Evolutionary conservation across 2,888 invertebrate genomes (phyloP), one percentile per base, ranked within the genome.

Genomic region (Clepsis dumicolana): DNA sequence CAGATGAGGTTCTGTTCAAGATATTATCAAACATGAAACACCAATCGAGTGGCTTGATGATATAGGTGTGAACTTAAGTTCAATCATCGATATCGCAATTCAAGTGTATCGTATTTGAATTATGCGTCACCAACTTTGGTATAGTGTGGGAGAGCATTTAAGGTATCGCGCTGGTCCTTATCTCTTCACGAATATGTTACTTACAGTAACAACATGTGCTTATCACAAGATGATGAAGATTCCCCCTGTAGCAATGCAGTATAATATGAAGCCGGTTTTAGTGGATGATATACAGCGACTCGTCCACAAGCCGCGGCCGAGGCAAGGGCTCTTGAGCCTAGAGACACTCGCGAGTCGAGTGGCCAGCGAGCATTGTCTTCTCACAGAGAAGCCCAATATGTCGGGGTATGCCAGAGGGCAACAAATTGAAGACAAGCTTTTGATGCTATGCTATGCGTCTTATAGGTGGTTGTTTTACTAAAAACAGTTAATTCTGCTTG

Each of bases 361-460:
- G 72, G 29, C 59, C 64, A 64, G 70, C 70, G 73, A 73, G 73
- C 72, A 75, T 78, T 76, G 74, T 77, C 73, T 76, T 78, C 71
- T 74, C 74, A 71, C 69, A 16, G 48, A 56, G 54, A 60, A 69
- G 64, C 70, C 71, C 60, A 60, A 62, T 53, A 64, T 54, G 32
- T 64, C 54, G 48, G 56, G 56, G 61, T 38, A 52, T 14, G 50
- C 10, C 21, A 56, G 35, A 18, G n/a, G 18, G 44, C n/a, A 16
- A 44, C 18, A 1, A 18, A 44, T 29, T 18, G 18, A 8, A 44
- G 4, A 18, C 1, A 44, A 44, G 18, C 16, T 8, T 8, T 8
- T 14, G n/a, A 38, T n/a, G n/a, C n/a, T n/a, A n/a, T n/a, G n/a
- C n/a, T n/a, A n/a, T n/a, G n/a, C n/a, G n/a, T n/a, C n/a, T n/a